These are phyloP conservation scores for Lampris megalopsis DNA, from an alignment of 2,113 vertebrate species.

Conservation along the genomic window DNA sequence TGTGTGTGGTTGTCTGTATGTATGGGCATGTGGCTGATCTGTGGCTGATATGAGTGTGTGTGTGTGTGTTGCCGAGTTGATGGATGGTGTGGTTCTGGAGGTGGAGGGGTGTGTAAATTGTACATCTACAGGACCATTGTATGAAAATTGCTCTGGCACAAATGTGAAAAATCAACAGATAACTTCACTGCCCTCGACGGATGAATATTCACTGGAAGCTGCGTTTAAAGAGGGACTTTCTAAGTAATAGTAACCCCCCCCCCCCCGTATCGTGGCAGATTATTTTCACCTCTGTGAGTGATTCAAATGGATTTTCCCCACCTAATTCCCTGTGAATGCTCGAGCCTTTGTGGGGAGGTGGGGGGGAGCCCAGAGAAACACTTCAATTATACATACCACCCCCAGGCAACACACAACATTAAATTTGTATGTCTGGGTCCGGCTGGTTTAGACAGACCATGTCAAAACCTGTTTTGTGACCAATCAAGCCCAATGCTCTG, in stretches of 20 bases:
- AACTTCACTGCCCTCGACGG: neutral
- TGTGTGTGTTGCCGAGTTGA: neutral
- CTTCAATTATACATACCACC: constrained; percentile 80
- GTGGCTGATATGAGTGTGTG: neutral
- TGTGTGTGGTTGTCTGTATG: neutral
- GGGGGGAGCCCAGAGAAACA: constrained; percentile 48
- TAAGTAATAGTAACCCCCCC: neutral
- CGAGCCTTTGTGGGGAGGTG: constrained; percentile 19
- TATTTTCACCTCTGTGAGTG: constrained; percentile 26
- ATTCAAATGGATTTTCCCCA: constrained; percentile 39
- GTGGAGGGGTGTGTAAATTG: neutral
- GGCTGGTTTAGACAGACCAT: constrained; percentile 60
- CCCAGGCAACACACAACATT: constrained; percentile 73
- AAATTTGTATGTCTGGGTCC: constrained; percentile 71
- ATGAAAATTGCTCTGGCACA: neutral
- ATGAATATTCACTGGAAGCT: neutral
- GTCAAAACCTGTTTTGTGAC: constrained; percentile 68
- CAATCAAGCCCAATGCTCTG: constrained; percentile 29
- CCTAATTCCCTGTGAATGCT: constrained; percentile 52
- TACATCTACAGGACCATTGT: neutral
- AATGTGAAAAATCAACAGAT: neutral
- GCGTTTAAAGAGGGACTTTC: neutral
- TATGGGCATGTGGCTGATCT: neutral
- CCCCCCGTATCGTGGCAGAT: constrained; percentile 1
- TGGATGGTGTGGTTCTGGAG: neutral